phyloP scores from a whole-genome alignment of 2,797 vertebrate genomes.

The Anguilla pacifica region DNA sequence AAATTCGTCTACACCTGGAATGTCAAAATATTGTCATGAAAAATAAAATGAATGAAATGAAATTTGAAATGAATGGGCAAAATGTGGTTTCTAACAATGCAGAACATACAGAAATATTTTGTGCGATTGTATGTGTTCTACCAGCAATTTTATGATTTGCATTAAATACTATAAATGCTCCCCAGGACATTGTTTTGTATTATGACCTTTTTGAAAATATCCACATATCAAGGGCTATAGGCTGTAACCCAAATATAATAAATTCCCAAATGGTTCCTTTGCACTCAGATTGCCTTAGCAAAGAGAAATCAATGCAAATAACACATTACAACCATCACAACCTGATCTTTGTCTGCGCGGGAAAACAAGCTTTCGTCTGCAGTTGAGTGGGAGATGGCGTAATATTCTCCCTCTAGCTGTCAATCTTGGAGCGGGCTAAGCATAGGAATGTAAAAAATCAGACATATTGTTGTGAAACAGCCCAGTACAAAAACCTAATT shows the following conservation, averaged over 20 bases:
- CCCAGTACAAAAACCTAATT: conserved; percentile 14
- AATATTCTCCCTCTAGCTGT: not conserved
- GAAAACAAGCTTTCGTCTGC: conserved; percentile 6
- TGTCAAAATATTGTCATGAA: conserved; percentile 27
- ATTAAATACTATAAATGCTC: not conserved
- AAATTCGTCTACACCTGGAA: conserved; percentile 32
- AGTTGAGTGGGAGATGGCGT: too few species aligned
- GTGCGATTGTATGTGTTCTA: not conserved
- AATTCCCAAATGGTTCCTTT: not conserved
- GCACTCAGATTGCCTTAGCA: conserved; percentile 25
- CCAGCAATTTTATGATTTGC: not conserved
- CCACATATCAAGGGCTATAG: not conserved
- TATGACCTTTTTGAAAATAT: not conserved
- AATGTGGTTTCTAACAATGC: not conserved
- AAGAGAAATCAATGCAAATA: conserved; percentile 23
- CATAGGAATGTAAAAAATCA: not conserved
- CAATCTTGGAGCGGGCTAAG: not conserved
- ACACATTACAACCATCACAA: conserved; percentile 15
- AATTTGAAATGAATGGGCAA: not conserved
- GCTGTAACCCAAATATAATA: not conserved
- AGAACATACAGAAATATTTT: not conserved
- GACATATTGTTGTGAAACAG: not conserved
- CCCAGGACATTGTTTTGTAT: not conserved
- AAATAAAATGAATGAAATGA: not conserved
- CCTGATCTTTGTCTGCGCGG: not conserved